Conservation (phyloP, 1,140 invertebrate species). For the Drosophila aff. region DNA sequence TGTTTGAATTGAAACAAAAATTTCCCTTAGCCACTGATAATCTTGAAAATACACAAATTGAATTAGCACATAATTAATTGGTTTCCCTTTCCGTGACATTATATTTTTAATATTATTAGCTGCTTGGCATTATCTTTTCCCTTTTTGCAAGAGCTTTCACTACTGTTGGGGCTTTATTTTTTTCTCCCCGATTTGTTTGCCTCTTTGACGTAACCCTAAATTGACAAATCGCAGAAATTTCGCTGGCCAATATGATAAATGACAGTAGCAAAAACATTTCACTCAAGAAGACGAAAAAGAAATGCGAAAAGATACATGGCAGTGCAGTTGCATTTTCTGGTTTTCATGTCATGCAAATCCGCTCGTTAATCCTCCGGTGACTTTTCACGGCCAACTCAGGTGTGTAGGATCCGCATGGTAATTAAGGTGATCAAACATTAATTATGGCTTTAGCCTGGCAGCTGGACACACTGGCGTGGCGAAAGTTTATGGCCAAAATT, state of each 20-base stretch:
- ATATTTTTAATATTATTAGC: conserved; percentile 15
- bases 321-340: conserved; percentile 37
- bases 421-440: conserved; percentile 47
- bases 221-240: conserved; percentile 31
- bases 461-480: conserved; percentile 27
- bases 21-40: conserved; percentile 1
- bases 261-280: conserved; percentile 34
- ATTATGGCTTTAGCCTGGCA: conserved; percentile 34
- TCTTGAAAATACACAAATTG: conserved; percentile 5
- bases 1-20: neutral
- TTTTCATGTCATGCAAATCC: conserved; percentile 41
- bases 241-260: conserved; percentile 30
- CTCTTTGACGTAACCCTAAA: conserved; percentile 18
- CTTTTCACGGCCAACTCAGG: conserved; percentile 41
- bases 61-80: conserved; percentile 37
- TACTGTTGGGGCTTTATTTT: conserved; percentile 1
- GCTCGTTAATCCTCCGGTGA: conserved; percentile 20
- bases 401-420: conserved; percentile 32
- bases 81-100: conserved; percentile 13
- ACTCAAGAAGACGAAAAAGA: conserved; percentile 17
- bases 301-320: neutral
- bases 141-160: conserved; percentile 24
- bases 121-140: conserved; percentile 13
- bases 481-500: conserved; percentile 34
- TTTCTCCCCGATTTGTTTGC: conserved; percentile 4